These are phyloP conservation scores for Neodiprion fabricii DNA, from an alignment of 1,140 invertebrate species.

Conservation along the genomic window DNA sequence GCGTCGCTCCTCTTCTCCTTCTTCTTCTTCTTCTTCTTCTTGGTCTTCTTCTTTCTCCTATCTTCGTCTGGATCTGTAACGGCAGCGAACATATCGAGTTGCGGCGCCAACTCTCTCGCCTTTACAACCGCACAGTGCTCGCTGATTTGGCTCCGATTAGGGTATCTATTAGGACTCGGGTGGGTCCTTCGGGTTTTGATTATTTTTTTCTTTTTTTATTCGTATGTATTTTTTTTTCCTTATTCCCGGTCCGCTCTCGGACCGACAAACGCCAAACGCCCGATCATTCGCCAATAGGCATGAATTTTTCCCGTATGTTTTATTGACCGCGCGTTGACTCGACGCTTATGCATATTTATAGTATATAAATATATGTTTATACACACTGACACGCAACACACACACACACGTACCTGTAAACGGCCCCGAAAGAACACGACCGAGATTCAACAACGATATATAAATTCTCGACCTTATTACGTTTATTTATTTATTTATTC, in stretches of 20 bases:
- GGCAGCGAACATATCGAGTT: slow-evolving; percentile 16
- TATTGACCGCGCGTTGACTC: not conserved
- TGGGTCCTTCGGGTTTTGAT: not conserved
- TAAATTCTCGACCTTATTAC: not conserved
- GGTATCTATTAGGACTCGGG: not conserved
- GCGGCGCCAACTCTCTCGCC: slow-evolving; percentile 8
- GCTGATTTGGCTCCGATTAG: not conserved
- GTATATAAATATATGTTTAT: slow-evolving; percentile 9
- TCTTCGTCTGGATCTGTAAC: slow-evolving; percentile 16
- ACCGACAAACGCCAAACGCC: not conserved
- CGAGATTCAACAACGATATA: no score
- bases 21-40: no score
- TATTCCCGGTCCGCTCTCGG: not conserved
- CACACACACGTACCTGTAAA: slow-evolving; percentile 30
- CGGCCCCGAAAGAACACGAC: slow-evolving; percentile 31
- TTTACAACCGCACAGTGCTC: not conserved
- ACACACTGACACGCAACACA: slow-evolving; percentile 1
- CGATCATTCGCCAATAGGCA: no score
- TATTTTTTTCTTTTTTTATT: slow-evolving; percentile 10
- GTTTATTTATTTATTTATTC: not conserved
- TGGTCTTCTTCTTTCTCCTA: not conserved
- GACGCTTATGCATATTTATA: not conserved
- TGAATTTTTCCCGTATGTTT: not conserved
- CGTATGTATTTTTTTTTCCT: not conserved
- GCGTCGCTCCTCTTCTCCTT: not conserved